Base-by-base conservation (phyloP, 2,797 vertebrate species). In the Balearica regulorum region DNA sequence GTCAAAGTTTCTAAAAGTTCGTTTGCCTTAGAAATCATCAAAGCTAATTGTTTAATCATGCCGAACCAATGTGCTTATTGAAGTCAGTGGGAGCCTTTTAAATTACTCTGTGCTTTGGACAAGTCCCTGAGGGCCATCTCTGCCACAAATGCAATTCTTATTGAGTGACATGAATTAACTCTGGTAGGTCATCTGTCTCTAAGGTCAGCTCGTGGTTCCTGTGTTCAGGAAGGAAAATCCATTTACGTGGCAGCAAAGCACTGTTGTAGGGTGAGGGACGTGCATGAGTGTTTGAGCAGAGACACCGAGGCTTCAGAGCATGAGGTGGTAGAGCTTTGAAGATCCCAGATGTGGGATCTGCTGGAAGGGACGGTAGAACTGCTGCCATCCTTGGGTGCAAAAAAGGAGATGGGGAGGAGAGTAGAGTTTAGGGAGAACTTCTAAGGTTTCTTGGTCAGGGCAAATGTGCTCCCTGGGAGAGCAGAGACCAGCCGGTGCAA, bases 191-290 rank as follows among this genome's bases (percentile, higher is more conserved):
- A 53, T 69, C 66, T 9, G 26, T 77, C 72, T 54, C n/a, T 12
- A 25, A 43, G 1, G 16, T 7, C 0, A 1, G 53, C 58, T 53
- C 2, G 0, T 13, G 71, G 65, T 31, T 51, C 29, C n/a, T 2
- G 11, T 46, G 5, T 28, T 58, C 44, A 43, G 53, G n/a, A 57
- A 65, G 46, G 31, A 83, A 26, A 83, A 78, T 33, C 17, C 15
- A 57, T 29, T 26, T 66, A 6, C 2, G 1, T 11, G 46, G 28
- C 22, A 60, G 31, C 21, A 46, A 35, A 51, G 33, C 57, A 17
- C 6, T 2, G 11, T 10, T 24, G 28, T 39, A 48, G 51, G 28
- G 13, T 13, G 46, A 16, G 29, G 33, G 58, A 39, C 5, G 4
- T 2, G 9, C 0, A 3, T 37, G 25, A 13, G 26, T 19, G 3